phyloP scores from a whole-genome alignment of 2,888 invertebrate genomes.

The Cyaniris semiargus region DNA sequence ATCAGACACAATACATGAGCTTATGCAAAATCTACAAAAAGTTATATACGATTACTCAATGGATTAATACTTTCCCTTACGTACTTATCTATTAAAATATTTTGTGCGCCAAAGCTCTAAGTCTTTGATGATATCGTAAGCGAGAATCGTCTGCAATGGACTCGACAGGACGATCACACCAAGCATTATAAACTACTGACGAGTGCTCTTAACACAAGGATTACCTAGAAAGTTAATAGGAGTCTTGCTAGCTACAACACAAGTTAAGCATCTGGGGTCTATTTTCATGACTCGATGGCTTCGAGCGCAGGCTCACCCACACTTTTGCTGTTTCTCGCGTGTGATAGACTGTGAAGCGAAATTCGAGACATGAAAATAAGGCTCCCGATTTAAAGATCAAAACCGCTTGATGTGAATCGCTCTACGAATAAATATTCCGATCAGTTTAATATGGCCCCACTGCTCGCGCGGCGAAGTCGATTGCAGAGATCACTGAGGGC shows the following conservation, averaged over 20 bases:
- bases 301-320: not conserved
- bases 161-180: conserved; percentile 30
- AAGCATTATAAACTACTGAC: not conserved
- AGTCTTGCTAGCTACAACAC: not conserved
- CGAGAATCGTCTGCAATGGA: conserved; percentile 49
- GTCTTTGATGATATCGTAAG: conserved; percentile 62
- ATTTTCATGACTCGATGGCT: not conserved
- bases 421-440: conserved; percentile 16
- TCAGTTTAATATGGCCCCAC: conserved; percentile 11
- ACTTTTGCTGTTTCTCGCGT: no score
- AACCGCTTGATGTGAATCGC: conserved; percentile 26
- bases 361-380: not conserved
- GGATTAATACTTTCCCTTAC: conserved; percentile 69
- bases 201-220: not conserved
- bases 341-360: no score
- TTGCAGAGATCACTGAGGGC: conserved; percentile 53
- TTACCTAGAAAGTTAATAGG: not conserved
- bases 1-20: conserved; percentile 73
- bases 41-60: conserved; percentile 74
- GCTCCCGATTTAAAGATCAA: not conserved
- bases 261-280: not conserved
- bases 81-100: conserved; percentile 61
- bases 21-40: conserved; percentile 77
- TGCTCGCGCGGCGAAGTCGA: conserved; percentile 36
- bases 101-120: conserved; percentile 78